Evolutionary conservation across 2,113 vertebrate species (phyloP), one percentile per base, ranked within the genome.

Genomic region (Ctenodactylus gundi): DNA sequence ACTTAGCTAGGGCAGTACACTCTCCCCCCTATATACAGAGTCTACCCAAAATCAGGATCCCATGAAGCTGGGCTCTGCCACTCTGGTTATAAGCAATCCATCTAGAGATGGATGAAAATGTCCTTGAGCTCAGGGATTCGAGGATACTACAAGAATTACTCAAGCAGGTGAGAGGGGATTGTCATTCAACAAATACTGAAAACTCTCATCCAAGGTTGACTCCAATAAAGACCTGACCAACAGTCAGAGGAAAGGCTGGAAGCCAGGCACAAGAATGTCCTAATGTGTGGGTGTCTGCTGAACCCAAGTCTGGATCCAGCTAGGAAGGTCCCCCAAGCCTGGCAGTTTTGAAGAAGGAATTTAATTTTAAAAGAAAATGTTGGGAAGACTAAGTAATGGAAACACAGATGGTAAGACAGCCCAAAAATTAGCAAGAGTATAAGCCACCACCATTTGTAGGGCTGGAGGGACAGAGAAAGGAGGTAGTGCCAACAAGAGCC

Each of bases 281-380:
- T 44, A 5, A 41, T 27, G 14, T 49, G n/a, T 62, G 41, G n/a
- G 23, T 13, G 8, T 36, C 46, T 39, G 20, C 55, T 8, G 21
- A 84, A 57, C 39, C 31, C 14, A n/a, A n/a, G 8, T 44, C 13
- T 83, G 39, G 51, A 84, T 73, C 25, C 70, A 49, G 29, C 55
- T 4, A 95, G 67, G 27, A 73, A 67, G 25, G 18, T 9, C 3
- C 1, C 27, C 58, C 34, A 3, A 1, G 17, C 51, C 80, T 58
- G 20, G 46, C 7, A 44, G n/a, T 60, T 77, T 68, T 82, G 83
- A 80, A 62, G 88, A 80, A 14, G 27, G n/a, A 83, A 55, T 58
- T 57, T 31, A 70, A 84, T 13, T 34, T 65, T 21, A 11, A 55
- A 7, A 89, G 55, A 57, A 76, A 10, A 41, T 25, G 18, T 67